Percentiles rank a stretch among this genome's conserved stretches.
Conservation (phyloP, 1,140 invertebrate genomes). For the Drosophila obscura region DNA sequence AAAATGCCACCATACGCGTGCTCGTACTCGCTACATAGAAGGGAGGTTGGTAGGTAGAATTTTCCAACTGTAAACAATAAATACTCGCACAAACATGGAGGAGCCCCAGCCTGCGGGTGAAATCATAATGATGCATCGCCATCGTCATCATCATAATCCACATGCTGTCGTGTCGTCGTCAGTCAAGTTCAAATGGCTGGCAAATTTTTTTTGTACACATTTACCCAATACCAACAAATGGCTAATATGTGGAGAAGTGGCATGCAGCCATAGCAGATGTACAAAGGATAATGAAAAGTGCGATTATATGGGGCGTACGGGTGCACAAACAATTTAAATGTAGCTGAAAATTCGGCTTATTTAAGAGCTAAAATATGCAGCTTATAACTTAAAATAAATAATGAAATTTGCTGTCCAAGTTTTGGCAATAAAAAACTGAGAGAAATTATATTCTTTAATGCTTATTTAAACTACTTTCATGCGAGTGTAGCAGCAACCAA, state of each 20-base stretch:
- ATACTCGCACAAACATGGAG: constrained; percentile 46
- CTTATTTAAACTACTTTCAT: too few relatives aligned
- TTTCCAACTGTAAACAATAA: constrained; percentile 68
- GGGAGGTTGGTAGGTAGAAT: constrained; percentile 16
- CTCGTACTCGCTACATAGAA: background rate
- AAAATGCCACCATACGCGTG: constrained; percentile 23
- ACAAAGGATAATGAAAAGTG: too few relatives aligned
- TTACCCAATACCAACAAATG: constrained; percentile 40
- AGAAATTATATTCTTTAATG: too few relatives aligned
- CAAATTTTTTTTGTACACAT: constrained; percentile 39
- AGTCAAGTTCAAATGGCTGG: constrained; percentile 57
- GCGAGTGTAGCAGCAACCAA: too few relatives aligned
- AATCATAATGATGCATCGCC: constrained; percentile 32
- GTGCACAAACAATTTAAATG: too few relatives aligned
- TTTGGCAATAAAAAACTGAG: too few relatives aligned
- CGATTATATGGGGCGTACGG: too few relatives aligned
- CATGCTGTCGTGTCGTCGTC: constrained; percentile 40
- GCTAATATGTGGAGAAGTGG: constrained; percentile 18
- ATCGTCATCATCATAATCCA: constrained; percentile 25
- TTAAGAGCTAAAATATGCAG: too few relatives aligned
- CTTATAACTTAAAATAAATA: too few relatives aligned
- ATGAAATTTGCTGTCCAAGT: too few relatives aligned
- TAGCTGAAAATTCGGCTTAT: too few relatives aligned
- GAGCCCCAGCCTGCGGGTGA: constrained; percentile 16
- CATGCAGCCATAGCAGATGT: too few relatives aligned